Base-by-base conservation (phyloP, 2,888 invertebrate genomes). In the Rutpela maculata region DNA sequence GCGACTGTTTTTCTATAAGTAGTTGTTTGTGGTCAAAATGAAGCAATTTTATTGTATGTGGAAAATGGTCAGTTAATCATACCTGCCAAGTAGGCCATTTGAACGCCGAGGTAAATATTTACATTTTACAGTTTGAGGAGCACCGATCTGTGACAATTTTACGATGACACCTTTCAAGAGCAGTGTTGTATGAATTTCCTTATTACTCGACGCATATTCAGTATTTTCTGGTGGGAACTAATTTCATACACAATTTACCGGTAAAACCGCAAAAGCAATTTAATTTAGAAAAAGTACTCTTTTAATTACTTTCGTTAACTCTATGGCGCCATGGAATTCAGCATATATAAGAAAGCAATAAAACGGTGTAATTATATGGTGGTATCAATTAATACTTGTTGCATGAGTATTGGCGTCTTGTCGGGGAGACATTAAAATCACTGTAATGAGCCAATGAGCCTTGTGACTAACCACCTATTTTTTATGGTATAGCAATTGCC, bases 71-170 rank as follows among this genome's bases (percentile, higher is more conserved):
- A 26, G 22, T 26, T 35, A 35, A 6, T 5, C 6, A 35, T 35
- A 7, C 9, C 31, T 35, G 31, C 7, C 7, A 9, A 9, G 7
- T 6, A 35, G 7, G 7, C 31, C 31, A 35, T 35, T 35, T 9
- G n/a, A 15, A 7, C 50, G 63, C 55, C n/a, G 74, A 55, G 18
- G 60, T 50, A 68, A 65, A 65, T 38, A 70, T 69, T 60, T 43
- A 59, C 26, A 56, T 26, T 69, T 57, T 69, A 70, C 69, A 59
- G 69, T 70, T 70, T 59, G 35, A 43, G 17, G 15, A 5, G 57
- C 43, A 22, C 15, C 43, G 12, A 9, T 26, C 70, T 43, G 70
- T 15, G 70, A 43, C 19, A 31, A 57, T 38, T 69, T 18, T 22
- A 35, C 18, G 55, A 19, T 59, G 19, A 18, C 18, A 19, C 12